phyloP scores from a whole-genome alignment of 2,888 invertebrate species.

The Andrena fulva region DNA sequence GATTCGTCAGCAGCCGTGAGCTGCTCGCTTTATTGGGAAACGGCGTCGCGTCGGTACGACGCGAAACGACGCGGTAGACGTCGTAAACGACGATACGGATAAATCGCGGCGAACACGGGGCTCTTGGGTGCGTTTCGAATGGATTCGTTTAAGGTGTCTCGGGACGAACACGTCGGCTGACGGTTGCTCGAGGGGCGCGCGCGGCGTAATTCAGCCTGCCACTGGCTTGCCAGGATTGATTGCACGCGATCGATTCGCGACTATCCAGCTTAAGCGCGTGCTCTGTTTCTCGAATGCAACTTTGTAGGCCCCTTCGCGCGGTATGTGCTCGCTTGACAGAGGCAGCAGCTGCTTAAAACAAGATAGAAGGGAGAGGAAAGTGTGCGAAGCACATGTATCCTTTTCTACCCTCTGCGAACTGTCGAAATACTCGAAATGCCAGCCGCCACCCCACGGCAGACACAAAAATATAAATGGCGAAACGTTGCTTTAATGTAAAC shows the following conservation, averaged over 20 bases:
- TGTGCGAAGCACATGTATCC: no score
- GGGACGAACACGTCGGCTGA: background rate
- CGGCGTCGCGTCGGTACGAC: slow-evolving; percentile 11
- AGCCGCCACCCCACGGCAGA: no score
- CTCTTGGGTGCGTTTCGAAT: slow-evolving; percentile 25
- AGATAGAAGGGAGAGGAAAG: no score
- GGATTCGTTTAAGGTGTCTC: slow-evolving; percentile 19
- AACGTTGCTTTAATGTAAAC: no score
- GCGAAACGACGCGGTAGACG: slow-evolving; percentile 24
- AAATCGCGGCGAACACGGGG: slow-evolving; percentile 27
- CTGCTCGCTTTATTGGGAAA: slow-evolving; percentile 25
- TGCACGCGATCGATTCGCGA: slow-evolving; percentile 2
- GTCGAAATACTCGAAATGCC: no score
- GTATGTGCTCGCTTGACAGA: no score
- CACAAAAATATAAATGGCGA: no score
- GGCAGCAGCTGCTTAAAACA: no score
- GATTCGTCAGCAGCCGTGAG: slow-evolving; percentile 8
- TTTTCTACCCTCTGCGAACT: no score
- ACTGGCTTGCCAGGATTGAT: background rate
- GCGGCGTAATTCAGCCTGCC: background rate
- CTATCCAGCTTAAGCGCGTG: background rate
- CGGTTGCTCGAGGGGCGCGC: slow-evolving; percentile 4
- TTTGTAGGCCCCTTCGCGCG: background rate
- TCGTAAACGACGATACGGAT: slow-evolving; percentile 40
- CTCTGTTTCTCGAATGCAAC: background rate